phyloP scores from a whole-genome alignment of 2,113 vertebrate genomes.

The Hyperoodon ampullatus region DNA sequence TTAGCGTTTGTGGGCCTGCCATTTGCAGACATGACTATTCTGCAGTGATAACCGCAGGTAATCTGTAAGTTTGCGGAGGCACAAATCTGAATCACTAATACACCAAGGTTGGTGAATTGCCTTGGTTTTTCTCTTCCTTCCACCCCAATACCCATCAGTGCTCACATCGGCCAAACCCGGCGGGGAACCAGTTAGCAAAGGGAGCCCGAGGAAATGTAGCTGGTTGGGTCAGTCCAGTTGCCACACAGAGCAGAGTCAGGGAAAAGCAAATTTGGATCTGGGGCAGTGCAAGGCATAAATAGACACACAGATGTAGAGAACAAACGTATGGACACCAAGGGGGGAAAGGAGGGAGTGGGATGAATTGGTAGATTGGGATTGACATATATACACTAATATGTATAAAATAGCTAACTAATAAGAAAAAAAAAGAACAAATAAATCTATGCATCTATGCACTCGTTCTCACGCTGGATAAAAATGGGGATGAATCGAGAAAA shows the following conservation, averaged over 20 bases:
- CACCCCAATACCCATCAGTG: not conserved
- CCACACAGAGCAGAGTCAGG: not conserved
- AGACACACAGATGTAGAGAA: no score
- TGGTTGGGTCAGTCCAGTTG: not conserved
- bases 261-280: not conserved
- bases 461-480: not conserved
- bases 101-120: not conserved
- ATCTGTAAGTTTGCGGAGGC: not conserved
- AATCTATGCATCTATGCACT: not conserved
- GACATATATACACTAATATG: no score
- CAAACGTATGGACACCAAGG: no score
- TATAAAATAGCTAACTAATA: no score
- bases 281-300: not conserved
- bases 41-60: not conserved
- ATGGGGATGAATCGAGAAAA: not conserved
- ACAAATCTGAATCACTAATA: not conserved
- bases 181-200: not conserved
- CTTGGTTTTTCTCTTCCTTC: not conserved
- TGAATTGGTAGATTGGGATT: no score
- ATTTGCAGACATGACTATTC: not conserved
- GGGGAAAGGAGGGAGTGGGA: no score
- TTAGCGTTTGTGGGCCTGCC: not conserved
- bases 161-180: not conserved
- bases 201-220: not conserved
- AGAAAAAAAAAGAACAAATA: not conserved